Evolutionary conservation across 2,113 vertebrate genomes (phyloP).

Genomic region (Lipotes vexillifer): DNA sequence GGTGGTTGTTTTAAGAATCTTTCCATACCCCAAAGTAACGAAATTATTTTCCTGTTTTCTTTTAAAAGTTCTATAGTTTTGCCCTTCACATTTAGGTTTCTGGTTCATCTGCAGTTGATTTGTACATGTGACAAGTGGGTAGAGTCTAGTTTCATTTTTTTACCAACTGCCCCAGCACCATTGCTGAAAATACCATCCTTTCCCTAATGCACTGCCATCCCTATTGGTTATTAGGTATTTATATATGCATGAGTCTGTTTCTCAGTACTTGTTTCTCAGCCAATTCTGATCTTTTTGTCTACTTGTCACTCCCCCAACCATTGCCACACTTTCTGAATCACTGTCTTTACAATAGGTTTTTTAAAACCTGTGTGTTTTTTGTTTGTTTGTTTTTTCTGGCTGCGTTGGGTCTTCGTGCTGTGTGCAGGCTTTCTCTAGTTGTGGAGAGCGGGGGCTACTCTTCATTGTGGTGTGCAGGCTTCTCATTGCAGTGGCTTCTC

Average conservation of each 20-base stretch:
- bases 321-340: neutral
- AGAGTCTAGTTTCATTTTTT: neutral
- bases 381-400: no score
- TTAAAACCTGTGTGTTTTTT: no score
- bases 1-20: neutral
- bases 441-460: no score
- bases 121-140: neutral
- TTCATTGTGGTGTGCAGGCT: no score
- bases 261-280: neutral
- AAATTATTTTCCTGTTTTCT: neutral
- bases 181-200: neutral
- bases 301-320: neutral
- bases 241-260: neutral
- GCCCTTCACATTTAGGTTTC: neutral
- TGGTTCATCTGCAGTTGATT: neutral
- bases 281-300: neutral
- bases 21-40: neutral
- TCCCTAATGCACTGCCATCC: neutral
- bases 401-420: no score
- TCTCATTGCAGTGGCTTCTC: no score
- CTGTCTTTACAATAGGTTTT: neutral
- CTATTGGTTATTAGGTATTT: neutral
- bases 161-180: neutral
- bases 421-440: no score
- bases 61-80: neutral